Evolutionary conservation across 2,113 vertebrate species (phyloP).

Genomic region (human): GRCh38 chr1:35014001-35014500

Average conservation of each 20-base stretch:
- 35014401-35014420: no score
- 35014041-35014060: background rate
- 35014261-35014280: conserved; percentile 7
- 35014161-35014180: conserved; percentile 31
- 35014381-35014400: no score
- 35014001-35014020: background rate
- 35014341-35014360: no score
- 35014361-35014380: no score
- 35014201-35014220: background rate
- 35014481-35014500: background rate
- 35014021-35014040: background rate
- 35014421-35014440: no score
- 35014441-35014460: background rate
- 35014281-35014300: background rate
- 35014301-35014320: background rate
- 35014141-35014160: conserved; percentile 13
- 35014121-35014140: background rate
- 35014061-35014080: conserved; percentile 29
- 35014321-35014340: no score
- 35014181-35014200: background rate
- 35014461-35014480: background rate
- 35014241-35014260: background rate
- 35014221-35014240: conserved; percentile 24
- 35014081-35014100: conserved; percentile 11
- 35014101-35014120: background rate